Evolutionary conservation across 1,140 invertebrate species (phyloP), one percentile per base, ranked within the genome.

Genomic region (Drosophila kikkawai): DNA sequence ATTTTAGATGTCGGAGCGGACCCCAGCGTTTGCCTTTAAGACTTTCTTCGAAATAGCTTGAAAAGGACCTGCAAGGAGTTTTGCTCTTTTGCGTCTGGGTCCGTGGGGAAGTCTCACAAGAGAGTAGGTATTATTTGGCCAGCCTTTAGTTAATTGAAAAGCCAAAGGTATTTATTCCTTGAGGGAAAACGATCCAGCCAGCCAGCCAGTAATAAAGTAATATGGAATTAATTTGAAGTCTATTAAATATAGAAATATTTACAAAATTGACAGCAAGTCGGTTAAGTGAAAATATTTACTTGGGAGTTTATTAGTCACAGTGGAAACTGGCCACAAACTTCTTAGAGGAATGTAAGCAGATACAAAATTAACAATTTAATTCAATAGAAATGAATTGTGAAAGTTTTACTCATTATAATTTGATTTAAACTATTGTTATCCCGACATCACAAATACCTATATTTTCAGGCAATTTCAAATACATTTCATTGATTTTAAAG

Each of bases 131-230:
- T 71, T 78, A 69, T 78, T 69, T 61, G 75, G 51, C 55, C 75
- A 78, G 75, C 44, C 51, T 56, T 56, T 45, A 77, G 75, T 78
- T 70, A 86, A 86, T 86, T 87, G 83, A 83, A 82, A 87, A 82
- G 59, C 41, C 55, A 34, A 59, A 66, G 74, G 61, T 66, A 70
- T 57, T 84, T 70, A 45, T 66, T 47, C 51, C 17, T 37, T 76
- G 56, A 82, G 63, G 75, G 59, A 50, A 41, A 66, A 67, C 66
- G 56, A 55, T 61, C 47, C 22, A 66, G 29, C 53, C 22, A 66
- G 29, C 53, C 29, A n/a, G 47, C 55, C n/a, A 68, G 45, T 69
- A 67, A 69, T 76, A 65, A 71, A 81, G 70, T 76, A 83, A 82
- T 79, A 76, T 79, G 65, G 81, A 82, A 82, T 83, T 69, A 83